These are phyloP conservation scores for Aporophyla nigra DNA, from an alignment of 2,888 invertebrate species.

Conservation along the genomic window DNA sequence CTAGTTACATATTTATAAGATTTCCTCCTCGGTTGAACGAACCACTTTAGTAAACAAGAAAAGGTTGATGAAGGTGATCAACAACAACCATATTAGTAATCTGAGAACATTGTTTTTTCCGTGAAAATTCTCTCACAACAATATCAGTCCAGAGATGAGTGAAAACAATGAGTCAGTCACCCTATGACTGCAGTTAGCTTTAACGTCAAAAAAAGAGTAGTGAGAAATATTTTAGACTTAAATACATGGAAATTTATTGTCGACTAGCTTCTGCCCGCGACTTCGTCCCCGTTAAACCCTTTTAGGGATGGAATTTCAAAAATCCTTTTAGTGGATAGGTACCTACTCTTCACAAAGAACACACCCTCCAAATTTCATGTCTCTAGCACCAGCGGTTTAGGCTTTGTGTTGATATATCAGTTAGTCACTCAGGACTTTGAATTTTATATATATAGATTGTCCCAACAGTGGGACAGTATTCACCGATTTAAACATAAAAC, in stretches of 20 bases:
- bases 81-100: conserved; percentile 15
- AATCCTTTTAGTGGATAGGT: too few species aligned
- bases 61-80: conserved; percentile 73
- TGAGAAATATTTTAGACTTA: neutral
- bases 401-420: too few species aligned
- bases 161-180: conserved; percentile 20
- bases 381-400: too few species aligned
- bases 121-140: conserved; percentile 15
- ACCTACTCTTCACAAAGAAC: too few species aligned
- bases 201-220: neutral
- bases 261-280: neutral
- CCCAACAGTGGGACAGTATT: neutral
- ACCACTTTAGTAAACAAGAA: conserved; percentile 71
- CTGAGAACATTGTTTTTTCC: conserved; percentile 41
- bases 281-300: too few species aligned
- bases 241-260: neutral
- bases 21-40: conserved; percentile 75
- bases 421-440: too few species aligned
- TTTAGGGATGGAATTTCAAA: too few species aligned
- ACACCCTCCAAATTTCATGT: too few species aligned
- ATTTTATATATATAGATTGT: too few species aligned
- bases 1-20: conserved; percentile 12
- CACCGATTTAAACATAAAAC: neutral
- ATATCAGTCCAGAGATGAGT: conserved; percentile 14
- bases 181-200: neutral